Percentiles rank a stretch among this genome's conserved stretches.
phyloP scores from a whole-genome alignment of 37 sponge, comb jelly and placozoan genomes.

The Bolinopsis microptera region DNA sequence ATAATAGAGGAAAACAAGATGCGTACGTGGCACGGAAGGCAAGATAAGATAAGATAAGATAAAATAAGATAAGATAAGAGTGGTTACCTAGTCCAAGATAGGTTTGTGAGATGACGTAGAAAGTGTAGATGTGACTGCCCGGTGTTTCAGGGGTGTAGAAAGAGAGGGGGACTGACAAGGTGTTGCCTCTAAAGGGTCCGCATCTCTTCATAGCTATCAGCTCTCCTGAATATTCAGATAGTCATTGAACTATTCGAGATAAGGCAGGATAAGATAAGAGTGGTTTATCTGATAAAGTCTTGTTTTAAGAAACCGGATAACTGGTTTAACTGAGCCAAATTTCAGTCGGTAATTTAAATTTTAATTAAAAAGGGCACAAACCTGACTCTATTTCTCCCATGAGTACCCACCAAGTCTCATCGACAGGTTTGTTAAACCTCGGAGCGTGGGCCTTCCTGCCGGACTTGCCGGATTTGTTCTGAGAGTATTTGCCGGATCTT shows the following conservation, averaged over 20 bases:
- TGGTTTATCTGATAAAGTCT: no score
- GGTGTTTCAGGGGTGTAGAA: constrained; percentile 76
- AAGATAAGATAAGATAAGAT: no score
- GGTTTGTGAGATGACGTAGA: constrained; percentile 88
- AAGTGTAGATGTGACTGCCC: constrained; percentile 75
- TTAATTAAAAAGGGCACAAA: not conserved
- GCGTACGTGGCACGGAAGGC: not conserved
- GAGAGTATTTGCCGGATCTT: constrained; percentile 36
- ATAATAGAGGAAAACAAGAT: no score
- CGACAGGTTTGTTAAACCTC: constrained; percentile 84
- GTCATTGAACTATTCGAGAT: no score
- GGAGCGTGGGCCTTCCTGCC: constrained; percentile 68
- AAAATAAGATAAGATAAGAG: no score
- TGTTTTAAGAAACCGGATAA: no score
- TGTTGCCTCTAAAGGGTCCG: constrained; percentile 70
- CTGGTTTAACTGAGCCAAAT: no score
- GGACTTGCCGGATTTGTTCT: not conserved
- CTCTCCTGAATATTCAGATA: constrained; percentile 66
- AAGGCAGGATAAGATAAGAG: no score
- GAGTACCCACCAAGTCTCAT: constrained; percentile 95
- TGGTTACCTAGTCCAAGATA: constrained; percentile 92
- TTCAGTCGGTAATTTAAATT: no score
- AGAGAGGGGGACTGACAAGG: constrained; percentile 70
- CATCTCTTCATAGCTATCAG: constrained; percentile 88
- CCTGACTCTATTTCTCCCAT: constrained; percentile 80